These are phyloP conservation scores for Mythimna pallens DNA, from an alignment of 2,888 invertebrate species.

Conservation along the genomic window DNA sequence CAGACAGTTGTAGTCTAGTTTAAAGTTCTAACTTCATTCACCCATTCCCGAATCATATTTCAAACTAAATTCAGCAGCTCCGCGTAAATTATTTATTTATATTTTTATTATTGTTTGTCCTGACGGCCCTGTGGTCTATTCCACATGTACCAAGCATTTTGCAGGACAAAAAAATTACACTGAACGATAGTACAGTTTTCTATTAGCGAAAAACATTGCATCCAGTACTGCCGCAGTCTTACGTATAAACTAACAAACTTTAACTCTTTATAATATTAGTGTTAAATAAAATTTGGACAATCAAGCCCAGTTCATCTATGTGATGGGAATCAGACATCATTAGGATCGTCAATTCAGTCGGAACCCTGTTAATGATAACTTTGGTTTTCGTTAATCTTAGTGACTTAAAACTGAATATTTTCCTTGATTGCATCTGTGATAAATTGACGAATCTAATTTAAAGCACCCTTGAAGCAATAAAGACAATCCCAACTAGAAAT, in stretches of 20 bases:
- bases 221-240: not conserved
- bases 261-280: not conserved
- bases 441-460: constrained; percentile 26
- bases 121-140: not conserved
- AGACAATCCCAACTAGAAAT: constrained; percentile 15
- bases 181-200: not conserved
- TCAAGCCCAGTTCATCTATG: not conserved
- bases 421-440: not conserved
- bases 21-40: not conserved
- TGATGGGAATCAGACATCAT: not conserved
- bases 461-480: not conserved
- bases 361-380: not conserved
- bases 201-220: not conserved
- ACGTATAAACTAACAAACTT: not conserved
- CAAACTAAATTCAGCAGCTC: not conserved
- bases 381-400: not conserved
- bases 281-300: not conserved
- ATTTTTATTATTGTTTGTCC: not conserved
- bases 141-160: not conserved
- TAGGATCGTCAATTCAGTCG: constrained; percentile 32
- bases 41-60: not conserved
- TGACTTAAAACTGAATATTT: not conserved
- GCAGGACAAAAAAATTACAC: not conserved
- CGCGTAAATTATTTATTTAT: too few relatives aligned
- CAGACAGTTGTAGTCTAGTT: not conserved